Evolutionary conservation across 2,797 vertebrate species (phyloP).

Genomic region (Dendrocincla fuliginosa): DNA sequence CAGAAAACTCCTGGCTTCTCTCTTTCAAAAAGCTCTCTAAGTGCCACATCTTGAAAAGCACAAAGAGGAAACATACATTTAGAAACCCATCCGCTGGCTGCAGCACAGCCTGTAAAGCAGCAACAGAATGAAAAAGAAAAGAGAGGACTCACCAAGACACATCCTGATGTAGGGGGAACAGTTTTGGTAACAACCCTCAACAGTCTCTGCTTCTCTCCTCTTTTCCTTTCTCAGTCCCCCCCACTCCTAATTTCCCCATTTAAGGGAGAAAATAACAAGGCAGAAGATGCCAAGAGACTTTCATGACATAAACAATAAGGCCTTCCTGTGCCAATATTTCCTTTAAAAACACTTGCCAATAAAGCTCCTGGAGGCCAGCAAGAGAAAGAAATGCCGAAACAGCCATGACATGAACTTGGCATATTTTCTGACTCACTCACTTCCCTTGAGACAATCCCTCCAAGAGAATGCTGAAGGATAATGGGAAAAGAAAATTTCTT

Average conservation of each 20-base stretch:
- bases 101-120: neutral
- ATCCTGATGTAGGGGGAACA: neutral
- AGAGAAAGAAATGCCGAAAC: slow-evolving; percentile 61
- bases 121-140: neutral
- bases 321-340: slow-evolving; percentile 62
- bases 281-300: slow-evolving; percentile 68
- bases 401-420: slow-evolving; percentile 67
- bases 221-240: slow-evolving; percentile 36
- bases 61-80: neutral
- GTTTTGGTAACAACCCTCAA: slow-evolving; percentile 7
- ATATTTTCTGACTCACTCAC: slow-evolving; percentile 59
- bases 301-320: slow-evolving; percentile 69
- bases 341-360: slow-evolving; percentile 67
- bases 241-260: slow-evolving; percentile 55
- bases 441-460: slow-evolving; percentile 53
- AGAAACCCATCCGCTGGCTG: neutral
- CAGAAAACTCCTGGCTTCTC: neutral
- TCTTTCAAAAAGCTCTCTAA: neutral
- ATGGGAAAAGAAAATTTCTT: slow-evolving; percentile 66
- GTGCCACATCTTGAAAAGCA: neutral
- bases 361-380: slow-evolving; percentile 63
- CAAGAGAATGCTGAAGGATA: slow-evolving; percentile 59
- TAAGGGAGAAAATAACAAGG: slow-evolving; percentile 68
- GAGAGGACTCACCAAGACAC: slow-evolving; percentile 48
- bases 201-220: slow-evolving; percentile 23